Conservation (phyloP, 2,797 vertebrate genomes). For the Erpetoichthys calabaricus region DNA sequence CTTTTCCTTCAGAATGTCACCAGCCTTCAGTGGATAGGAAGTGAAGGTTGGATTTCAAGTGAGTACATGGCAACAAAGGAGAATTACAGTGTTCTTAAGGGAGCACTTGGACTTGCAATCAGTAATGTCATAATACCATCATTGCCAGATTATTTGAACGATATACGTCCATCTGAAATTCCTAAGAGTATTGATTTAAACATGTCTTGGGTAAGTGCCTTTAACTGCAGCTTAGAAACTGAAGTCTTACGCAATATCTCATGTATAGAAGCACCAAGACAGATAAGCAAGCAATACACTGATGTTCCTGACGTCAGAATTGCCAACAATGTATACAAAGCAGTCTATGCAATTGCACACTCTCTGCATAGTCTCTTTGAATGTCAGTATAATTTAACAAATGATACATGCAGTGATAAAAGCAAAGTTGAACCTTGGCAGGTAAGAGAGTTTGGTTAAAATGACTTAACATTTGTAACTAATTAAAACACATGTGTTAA, state of each 20-base stretch:
- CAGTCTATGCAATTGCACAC: slow-evolving; percentile 1
- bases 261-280: background rate
- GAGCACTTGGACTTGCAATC: slow-evolving; percentile 45
- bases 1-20: slow-evolving; percentile 41
- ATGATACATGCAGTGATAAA: background rate
- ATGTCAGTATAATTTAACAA: slow-evolving; percentile 2
- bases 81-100: slow-evolving; percentile 33
- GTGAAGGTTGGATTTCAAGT: slow-evolving; percentile 57
- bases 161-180: slow-evolving; percentile 42
- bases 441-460: background rate
- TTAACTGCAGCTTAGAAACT: slow-evolving; percentile 29
- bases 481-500: too few species aligned
- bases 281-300: background rate
- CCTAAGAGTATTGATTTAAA: slow-evolving; percentile 41
- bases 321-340: background rate
- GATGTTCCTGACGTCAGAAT: background rate
- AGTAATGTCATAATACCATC: slow-evolving; percentile 38
- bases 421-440: slow-evolving; percentile 5
- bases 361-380: slow-evolving; percentile 1
- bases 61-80: slow-evolving; percentile 35
- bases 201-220: slow-evolving; percentile 49
- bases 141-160: slow-evolving; percentile 36
- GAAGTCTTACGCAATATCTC: background rate
- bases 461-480: too few species aligned
- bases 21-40: slow-evolving; percentile 51